Evolutionary conservation across 2,797 vertebrate species (phyloP).

Genomic region (Spheniscus humboldti): DNA sequence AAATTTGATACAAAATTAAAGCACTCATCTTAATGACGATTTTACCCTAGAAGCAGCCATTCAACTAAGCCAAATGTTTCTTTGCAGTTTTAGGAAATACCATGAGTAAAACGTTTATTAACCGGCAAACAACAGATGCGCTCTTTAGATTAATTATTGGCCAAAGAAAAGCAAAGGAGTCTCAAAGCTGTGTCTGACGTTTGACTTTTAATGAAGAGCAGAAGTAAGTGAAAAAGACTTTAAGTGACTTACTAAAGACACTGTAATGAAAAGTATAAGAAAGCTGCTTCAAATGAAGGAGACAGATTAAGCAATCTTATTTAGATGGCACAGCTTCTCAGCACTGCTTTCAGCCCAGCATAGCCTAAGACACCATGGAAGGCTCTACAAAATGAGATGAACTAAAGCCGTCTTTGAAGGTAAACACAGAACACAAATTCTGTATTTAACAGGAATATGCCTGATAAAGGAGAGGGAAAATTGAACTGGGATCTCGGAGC

Average conservation of each 20-base stretch:
- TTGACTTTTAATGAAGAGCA: not conserved
- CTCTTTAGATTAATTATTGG: not conserved
- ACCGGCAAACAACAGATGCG: not conserved
- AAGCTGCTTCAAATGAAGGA: not conserved
- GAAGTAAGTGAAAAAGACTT: not conserved
- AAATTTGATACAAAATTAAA: not conserved
- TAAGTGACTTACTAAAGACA: not conserved
- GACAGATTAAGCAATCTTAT: not conserved
- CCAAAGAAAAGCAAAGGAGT: not conserved
- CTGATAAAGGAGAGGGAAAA: not conserved
- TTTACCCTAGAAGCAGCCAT: not conserved
- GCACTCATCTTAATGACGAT: not conserved
- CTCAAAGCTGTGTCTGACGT: not conserved
- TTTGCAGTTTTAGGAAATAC: not conserved
- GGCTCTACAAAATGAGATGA: not conserved
- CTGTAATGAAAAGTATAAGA: not conserved
- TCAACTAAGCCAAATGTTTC: not conserved
- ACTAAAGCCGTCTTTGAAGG: not conserved
- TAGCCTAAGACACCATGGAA: not conserved
- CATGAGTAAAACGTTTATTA: not conserved
- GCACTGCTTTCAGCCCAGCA: not conserved
- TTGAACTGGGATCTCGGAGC: not conserved
- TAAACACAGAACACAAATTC: not conserved
- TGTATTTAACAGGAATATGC: rapidly evolving
- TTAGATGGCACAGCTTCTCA: not conserved